Percentiles rank a stretch among this genome's conserved stretches.
Evolutionary conservation across 1,140 invertebrate species (phyloP).

Genomic region (Chrysopa pallens): DNA sequence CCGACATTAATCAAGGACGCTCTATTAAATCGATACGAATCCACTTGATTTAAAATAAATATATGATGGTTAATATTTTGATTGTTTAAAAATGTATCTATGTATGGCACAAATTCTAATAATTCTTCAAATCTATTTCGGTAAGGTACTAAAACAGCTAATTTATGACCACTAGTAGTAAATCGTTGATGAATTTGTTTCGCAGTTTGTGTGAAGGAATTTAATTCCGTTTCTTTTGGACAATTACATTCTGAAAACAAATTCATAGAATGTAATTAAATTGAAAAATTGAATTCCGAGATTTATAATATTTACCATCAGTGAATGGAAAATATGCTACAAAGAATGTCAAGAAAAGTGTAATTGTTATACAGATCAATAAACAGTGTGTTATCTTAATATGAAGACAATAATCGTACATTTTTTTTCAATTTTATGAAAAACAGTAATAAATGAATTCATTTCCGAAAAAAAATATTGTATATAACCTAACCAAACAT

Average conservation of each 20-base stretch:
- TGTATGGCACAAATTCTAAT: slow-evolving; percentile 77
- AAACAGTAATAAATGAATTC: background rate
- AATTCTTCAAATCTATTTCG: slow-evolving; percentile 92
- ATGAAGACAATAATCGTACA: background rate
- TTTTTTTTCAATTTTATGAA: background rate
- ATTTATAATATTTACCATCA: background rate
- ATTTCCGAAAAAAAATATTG: background rate
- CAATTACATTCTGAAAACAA: background rate
- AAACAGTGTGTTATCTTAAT: background rate
- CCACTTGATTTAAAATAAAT: slow-evolving; percentile 84
- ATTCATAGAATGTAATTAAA: background rate
- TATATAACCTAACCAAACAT: no score
- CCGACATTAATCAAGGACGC: slow-evolving; percentile 96
- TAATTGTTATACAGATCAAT: background rate
- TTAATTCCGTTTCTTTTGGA: background rate
- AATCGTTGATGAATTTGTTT: no score
- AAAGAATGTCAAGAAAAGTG: background rate
- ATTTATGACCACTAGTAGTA: slow-evolving; percentile 20
- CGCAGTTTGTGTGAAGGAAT: no score
- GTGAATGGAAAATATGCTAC: background rate
- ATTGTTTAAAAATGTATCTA: slow-evolving; percentile 64
- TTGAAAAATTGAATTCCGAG: background rate
- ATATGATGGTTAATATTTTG: slow-evolving; percentile 76
- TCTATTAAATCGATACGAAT: slow-evolving; percentile 83
- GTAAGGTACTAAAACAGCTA: slow-evolving; percentile 84